A percentile compares a stretch with the other conserved stretches of the same genome.
Evolutionary conservation across 2,797 vertebrate species (phyloP).

Genomic region (Labroides dimidiatus): DNA sequence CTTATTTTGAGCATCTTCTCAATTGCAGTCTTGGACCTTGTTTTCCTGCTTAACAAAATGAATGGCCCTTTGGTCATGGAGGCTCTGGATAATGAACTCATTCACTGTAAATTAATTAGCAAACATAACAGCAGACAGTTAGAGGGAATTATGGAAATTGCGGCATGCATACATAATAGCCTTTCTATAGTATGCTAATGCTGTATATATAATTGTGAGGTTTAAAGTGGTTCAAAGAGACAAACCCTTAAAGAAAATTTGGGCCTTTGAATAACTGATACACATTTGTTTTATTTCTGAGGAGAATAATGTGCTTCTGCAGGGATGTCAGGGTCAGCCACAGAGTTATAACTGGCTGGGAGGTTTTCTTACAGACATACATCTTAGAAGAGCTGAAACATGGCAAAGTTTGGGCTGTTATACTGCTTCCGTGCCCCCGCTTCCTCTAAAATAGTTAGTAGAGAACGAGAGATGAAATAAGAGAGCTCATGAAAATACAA

Average conservation of each 20-base stretch:
- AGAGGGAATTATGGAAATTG: constrained; percentile 51
- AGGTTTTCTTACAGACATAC: constrained; percentile 6
- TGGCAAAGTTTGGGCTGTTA: constrained; percentile 26
- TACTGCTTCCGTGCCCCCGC: constrained; percentile 5
- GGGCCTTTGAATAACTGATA: not conserved
- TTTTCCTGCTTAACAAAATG: constrained; percentile 45
- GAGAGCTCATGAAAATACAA: constrained; percentile 19
- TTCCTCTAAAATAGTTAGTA: constrained; percentile 22
- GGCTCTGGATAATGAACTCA: constrained; percentile 47
- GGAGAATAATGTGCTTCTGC: constrained; percentile 7
- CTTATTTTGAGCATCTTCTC: constrained; percentile 18
- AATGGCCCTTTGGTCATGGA: constrained; percentile 40
- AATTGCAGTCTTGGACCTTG: constrained; percentile 16
- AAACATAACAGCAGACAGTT: constrained; percentile 49
- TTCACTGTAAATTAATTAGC: constrained; percentile 55
- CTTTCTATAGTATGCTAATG: constrained; percentile 32
- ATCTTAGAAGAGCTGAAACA: constrained; percentile 6
- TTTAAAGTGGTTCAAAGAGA: constrained; percentile 23
- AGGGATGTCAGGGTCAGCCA: constrained; percentile 9
- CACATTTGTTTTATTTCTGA: constrained; percentile 3
- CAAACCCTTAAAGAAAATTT: constrained; percentile 19
- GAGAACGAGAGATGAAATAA: constrained; percentile 13
- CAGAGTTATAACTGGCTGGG: not conserved
- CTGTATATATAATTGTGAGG: constrained; percentile 8
- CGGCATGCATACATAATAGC: constrained; percentile 38